These are phyloP conservation scores for Cossypha niveicapilla DNA, from an alignment of 2,797 vertebrate genomes.

Conservation along the genomic window DNA sequence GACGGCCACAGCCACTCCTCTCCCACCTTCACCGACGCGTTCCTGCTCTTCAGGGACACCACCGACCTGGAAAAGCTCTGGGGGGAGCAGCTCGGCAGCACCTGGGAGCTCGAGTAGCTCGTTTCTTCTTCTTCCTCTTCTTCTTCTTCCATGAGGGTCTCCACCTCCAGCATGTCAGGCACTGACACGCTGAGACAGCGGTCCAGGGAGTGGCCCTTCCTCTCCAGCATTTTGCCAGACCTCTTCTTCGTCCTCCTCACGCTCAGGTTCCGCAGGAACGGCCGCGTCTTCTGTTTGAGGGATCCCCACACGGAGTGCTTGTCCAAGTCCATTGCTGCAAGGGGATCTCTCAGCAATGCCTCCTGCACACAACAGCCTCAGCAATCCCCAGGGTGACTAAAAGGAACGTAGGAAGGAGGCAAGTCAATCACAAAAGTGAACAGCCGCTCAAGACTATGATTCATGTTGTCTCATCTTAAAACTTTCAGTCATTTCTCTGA, in stretches of 20 bases:
- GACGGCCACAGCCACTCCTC: conserved; percentile 62
- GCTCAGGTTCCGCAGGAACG: conserved; percentile 70
- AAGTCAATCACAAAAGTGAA: conserved; percentile 36
- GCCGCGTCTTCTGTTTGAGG: conserved; percentile 75
- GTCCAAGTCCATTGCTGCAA: conserved; percentile 75
- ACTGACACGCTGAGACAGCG: conserved; percentile 75
- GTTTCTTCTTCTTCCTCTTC: conserved; percentile 32
- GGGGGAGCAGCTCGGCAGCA: conserved; percentile 54
- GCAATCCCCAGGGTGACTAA: conserved; percentile 23
- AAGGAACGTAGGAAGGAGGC: conserved; percentile 5
- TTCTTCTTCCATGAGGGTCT: conserved; percentile 6
- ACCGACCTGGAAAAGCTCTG: conserved; percentile 53
- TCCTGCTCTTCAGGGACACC: conserved; percentile 54
- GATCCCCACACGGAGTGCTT: conserved; percentile 78
- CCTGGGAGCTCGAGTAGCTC: conserved; percentile 25
- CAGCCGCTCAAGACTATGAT: conserved; percentile 3
- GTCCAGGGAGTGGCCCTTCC: conserved; percentile 49
- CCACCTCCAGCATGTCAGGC: conserved; percentile 73
- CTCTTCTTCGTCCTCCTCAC: conserved; percentile 71
- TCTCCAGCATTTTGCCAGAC: conserved; percentile 47
- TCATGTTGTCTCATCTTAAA: conserved; percentile 32
- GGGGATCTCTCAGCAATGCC: not conserved
- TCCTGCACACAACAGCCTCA: not conserved
- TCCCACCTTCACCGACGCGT: not conserved
- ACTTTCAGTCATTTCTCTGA: conserved; percentile 24